phyloP scores from a whole-genome alignment of 2,797 vertebrate species.

The Xenops minutus region DNA sequence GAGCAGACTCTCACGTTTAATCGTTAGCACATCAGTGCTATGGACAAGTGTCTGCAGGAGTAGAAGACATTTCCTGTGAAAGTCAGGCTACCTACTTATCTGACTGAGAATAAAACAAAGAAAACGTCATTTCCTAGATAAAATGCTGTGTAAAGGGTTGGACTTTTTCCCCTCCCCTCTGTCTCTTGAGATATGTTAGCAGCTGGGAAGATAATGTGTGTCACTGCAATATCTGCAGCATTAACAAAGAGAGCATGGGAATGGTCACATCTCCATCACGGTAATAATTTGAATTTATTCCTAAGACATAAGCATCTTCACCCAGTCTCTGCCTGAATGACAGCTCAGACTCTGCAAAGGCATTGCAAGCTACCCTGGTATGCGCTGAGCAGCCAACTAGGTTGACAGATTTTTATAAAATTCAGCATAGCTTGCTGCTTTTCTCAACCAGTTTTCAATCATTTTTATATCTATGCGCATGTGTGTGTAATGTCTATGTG shows the following conservation, averaged over 20 bases:
- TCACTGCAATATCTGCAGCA: slow-evolving; percentile 33
- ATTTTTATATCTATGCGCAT: background rate
- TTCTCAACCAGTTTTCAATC: background rate
- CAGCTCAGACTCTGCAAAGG: slow-evolving; percentile 24
- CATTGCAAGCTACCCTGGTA: background rate
- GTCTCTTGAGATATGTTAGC: background rate
- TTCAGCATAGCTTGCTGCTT: background rate
- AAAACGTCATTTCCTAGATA: background rate
- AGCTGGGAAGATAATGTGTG: slow-evolving; percentile 33
- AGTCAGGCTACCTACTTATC: background rate
- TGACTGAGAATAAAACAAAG: background rate
- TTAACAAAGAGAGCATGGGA: slow-evolving; percentile 8
- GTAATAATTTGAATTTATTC: slow-evolving; percentile 57
- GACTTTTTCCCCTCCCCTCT: background rate
- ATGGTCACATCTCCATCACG: background rate
- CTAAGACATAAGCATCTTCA: background rate
- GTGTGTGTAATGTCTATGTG: background rate
- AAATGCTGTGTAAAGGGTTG: background rate
- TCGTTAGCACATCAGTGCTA: background rate
- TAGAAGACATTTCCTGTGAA: background rate
- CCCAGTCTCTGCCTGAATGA: slow-evolving; percentile 27
- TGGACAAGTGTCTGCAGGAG: background rate
- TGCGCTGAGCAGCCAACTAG: background rate
- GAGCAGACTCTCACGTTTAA: background rate
- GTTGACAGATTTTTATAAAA: slow-evolving; percentile 32